Evolutionary conservation across 2,113 vertebrate genomes (phyloP).

Genomic region (Morphnarchus princeps): DNA sequence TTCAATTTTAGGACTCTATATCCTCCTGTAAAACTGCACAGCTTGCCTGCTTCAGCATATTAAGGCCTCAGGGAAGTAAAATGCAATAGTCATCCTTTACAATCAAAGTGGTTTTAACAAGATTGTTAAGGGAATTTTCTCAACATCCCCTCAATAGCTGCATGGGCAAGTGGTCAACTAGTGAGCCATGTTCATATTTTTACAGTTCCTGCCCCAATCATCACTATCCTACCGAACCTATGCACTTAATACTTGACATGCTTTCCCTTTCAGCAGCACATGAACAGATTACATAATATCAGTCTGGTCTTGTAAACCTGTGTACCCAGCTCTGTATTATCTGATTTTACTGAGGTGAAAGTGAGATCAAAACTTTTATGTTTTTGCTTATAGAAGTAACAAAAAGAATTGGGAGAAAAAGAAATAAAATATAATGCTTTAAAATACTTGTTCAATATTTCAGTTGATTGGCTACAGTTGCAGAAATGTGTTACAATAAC

Average conservation of each 20-base stretch:
- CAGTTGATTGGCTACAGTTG: background rate
- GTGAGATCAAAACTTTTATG: background rate
- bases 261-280: background rate
- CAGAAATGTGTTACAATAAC: background rate
- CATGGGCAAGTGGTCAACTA: background rate
- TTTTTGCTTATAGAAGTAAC: background rate
- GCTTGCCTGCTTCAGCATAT: background rate
- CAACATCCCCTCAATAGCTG: background rate
- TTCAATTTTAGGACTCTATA: constrained; percentile 13
- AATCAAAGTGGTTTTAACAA: constrained; percentile 32
- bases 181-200: background rate
- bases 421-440: background rate
- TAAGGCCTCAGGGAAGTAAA: constrained; percentile 4
- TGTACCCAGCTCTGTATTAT: background rate
- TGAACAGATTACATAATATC: background rate
- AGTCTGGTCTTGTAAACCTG: background rate
- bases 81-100: constrained; percentile 6
- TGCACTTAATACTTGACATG: background rate
- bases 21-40: background rate
- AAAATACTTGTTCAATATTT: background rate
- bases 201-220: background rate
- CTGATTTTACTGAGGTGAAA: background rate
- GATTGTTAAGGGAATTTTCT: constrained; percentile 33
- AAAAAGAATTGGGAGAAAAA: background rate
- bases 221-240: background rate